Percentiles rank a stretch among this genome's conserved stretches.
phyloP scores from a whole-genome alignment of 2,113 vertebrate species.

The Donacobius atricapilla region DNA sequence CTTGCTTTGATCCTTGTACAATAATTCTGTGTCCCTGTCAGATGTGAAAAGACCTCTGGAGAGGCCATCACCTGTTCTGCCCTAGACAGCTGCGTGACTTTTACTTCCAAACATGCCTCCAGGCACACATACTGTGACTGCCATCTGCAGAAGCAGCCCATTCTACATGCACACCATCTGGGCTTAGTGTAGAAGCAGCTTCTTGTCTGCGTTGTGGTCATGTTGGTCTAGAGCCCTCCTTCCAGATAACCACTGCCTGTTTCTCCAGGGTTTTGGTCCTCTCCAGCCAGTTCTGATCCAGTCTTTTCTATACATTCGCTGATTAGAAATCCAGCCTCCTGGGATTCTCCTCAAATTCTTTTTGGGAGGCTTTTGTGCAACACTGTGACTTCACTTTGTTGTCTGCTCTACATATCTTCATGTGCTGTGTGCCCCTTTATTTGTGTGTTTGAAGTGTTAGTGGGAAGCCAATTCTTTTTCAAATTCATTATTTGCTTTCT shows the following conservation, averaged over 20 bases:
- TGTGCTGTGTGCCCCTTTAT: neutral
- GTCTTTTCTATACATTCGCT: neutral
- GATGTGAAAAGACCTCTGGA: neutral
- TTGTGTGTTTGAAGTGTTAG: neutral
- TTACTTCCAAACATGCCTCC: neutral
- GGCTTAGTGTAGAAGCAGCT: neutral
- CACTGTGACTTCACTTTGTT: neutral
- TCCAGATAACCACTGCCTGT: neutral
- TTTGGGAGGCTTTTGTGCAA: neutral
- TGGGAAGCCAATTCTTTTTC: neutral
- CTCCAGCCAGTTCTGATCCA: neutral
- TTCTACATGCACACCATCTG: fast-evolving
- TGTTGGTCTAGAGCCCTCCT: neutral
- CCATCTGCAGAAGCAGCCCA: neutral
- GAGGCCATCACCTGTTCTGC: neutral
- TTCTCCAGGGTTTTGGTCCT: neutral
- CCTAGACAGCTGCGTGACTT: neutral
- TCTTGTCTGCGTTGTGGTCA: neutral
- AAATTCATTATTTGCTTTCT: neutral
- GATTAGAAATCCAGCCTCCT: neutral
- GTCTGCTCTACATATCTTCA: neutral
- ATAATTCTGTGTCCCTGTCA: neutral
- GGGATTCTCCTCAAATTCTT: neutral
- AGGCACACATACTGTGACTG: neutral
- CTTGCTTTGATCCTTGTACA: neutral